Percentiles rank a stretch among this genome's conserved stretches.
These are phyloP conservation scores for Athene cunicularia DNA, from an alignment of 2,113 vertebrate genomes.

Conservation along the genomic window DNA sequence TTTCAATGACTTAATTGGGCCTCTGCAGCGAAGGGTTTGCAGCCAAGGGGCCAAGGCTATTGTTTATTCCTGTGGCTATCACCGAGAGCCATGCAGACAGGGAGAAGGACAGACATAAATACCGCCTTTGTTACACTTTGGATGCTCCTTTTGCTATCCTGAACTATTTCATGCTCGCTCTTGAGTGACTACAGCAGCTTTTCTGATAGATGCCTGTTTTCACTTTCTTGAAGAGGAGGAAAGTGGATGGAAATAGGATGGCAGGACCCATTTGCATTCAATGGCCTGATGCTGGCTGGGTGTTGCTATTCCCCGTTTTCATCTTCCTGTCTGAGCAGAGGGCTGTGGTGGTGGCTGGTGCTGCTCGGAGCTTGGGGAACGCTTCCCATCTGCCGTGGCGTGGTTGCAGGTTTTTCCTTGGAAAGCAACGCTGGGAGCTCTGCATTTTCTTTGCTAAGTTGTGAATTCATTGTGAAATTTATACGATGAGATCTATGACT, in stretches of 20 bases:
- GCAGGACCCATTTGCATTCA: not conserved
- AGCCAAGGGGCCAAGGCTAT: constrained; percentile 23
- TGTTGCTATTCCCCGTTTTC: constrained; percentile 15
- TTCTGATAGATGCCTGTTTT: not conserved
- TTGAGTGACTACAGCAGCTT: not conserved
- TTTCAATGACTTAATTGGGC: constrained; percentile 32
- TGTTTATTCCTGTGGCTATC: constrained; percentile 54
- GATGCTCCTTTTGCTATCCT: constrained; percentile 55
- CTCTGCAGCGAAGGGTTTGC: not conserved
- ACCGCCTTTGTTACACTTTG: not conserved
- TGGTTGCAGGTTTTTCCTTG: constrained; percentile 4
- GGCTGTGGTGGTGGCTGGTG: not conserved
- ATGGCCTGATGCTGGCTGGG: not conserved
- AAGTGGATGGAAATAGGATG: not conserved
- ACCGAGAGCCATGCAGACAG: not conserved
- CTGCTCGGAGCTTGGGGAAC: constrained; percentile 16
- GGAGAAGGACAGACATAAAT: constrained; percentile 43
- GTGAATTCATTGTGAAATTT: constrained; percentile 37
- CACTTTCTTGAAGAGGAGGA: not conserved
- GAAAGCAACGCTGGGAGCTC: not conserved
- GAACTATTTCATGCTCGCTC: not conserved
- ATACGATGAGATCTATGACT: constrained; percentile 1
- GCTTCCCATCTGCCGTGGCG: not conserved
- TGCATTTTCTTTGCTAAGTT: constrained; percentile 33
- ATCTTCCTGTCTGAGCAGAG: not conserved